phyloP scores from a whole-genome alignment of 2,113 vertebrate species.

The Psettodes erumei region DNA sequence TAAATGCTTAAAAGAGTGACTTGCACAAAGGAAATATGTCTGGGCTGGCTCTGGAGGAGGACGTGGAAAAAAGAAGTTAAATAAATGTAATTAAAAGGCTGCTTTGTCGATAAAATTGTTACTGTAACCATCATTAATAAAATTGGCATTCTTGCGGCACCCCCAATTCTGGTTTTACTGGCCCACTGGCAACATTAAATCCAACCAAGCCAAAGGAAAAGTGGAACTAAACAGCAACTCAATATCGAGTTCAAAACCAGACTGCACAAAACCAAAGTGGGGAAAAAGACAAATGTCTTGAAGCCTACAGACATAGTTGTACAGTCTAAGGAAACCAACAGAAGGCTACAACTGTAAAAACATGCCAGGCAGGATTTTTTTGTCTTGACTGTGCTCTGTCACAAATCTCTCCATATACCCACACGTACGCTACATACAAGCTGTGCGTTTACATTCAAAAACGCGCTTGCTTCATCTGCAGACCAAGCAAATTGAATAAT shows the following conservation, averaged over 20 bases:
- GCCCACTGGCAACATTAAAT: constrained; percentile 9
- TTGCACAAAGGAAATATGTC: constrained; percentile 9
- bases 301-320: constrained; percentile 1
- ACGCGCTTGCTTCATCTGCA: constrained; percentile 47
- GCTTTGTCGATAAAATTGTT: no score
- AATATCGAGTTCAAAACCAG: constrained; percentile 26
- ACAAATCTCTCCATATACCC: not conserved
- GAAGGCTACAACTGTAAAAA: constrained; percentile 18
- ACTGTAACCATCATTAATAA: no score
- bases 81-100: no score
- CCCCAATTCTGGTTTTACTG: no score
- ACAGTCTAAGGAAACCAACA: not conserved
- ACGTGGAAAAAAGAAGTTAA: no score
- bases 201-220: constrained; percentile 19
- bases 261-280: constrained; percentile 5
- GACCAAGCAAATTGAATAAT: constrained; percentile 74
- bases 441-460: constrained; percentile 3
- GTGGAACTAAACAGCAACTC: constrained; percentile 1
- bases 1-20: constrained; percentile 12
- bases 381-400: not conserved
- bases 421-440: not conserved
- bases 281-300: not conserved
- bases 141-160: no score
- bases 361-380: constrained; percentile 18
- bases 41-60: no score